Evolutionary conservation across 2,888 invertebrate species (phyloP), one percentile per base, ranked within the genome.

Genomic region (Apodemia mormo): DNA sequence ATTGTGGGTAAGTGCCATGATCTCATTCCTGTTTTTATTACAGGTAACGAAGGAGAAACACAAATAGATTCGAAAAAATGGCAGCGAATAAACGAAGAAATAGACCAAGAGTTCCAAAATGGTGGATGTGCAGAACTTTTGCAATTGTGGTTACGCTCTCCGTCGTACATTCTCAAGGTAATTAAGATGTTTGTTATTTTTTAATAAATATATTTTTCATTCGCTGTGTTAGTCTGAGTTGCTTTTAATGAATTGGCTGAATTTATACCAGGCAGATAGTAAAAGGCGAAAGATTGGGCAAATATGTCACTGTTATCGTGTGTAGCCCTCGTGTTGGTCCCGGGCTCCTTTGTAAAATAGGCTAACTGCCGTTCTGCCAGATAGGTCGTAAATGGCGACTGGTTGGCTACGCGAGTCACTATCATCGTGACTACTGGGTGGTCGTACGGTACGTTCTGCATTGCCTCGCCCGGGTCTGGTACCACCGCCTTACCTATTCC

Each of bases 131-230:
- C 61, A 78, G 81, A 68, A 74, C 87, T 52, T 71, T 87, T 52
- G 72, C 86, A 45, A 76, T 80, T 29, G 82, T 82, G 29, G 75
- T 86, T 4, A 77, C 81, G 61, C 74, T 90, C 73, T 85, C 85
- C 40, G 85, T 81, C 74, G 87, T 83, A n/a, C 82, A 83, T 75
- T 84, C 88, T 66, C 92, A 91, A 85, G 92, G 92, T 92, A 82
- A 80, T 72, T n/a, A 52, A 29, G 9, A 43, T 22, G 52, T 8
- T 12, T 14, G 49, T 67, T 69, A 37, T 43, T 49, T 10, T 40
- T 40, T 22, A 37, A 61, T 43, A 43, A 54, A 68, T 70, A 66
- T 64, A 1, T 65, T 22, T 2, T 45, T 2, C 2, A 2, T 4
- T 2, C 45, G 1, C 12, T 12, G 45, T 12, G 12, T 12, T 45